phyloP scores from a whole-genome alignment of 2,888 invertebrate genomes.

The Pollenia angustigena region DNA sequence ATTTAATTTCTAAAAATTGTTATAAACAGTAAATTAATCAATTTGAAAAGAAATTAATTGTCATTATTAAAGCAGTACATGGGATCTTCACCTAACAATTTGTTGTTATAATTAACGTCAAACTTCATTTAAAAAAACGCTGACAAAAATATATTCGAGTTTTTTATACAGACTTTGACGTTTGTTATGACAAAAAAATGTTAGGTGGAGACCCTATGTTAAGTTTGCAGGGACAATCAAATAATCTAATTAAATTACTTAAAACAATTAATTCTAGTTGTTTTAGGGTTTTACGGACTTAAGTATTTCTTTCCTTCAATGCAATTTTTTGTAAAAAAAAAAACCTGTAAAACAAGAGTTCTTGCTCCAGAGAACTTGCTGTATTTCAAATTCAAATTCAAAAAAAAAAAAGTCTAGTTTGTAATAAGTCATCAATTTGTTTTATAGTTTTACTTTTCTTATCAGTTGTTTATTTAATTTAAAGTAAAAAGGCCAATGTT shows the following conservation, averaged over 20 bases:
- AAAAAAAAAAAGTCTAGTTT: constrained; percentile 4
- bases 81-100: no score
- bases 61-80: constrained; percentile 15
- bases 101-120: no score
- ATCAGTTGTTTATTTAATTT: constrained; percentile 31
- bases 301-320: no score
- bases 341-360: no score
- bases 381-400: background rate
- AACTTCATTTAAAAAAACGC: no score
- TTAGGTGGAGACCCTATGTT: background rate
- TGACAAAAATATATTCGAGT: no score
- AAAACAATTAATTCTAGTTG: no score
- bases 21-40: constrained; percentile 7
- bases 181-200: no score
- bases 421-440: background rate
- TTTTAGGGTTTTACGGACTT: no score
- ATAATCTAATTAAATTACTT: background rate
- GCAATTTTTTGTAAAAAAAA: no score
- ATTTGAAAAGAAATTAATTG: constrained; percentile 32
- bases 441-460: constrained; percentile 30
- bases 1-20: background rate
- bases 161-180: no score
- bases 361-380: no score
- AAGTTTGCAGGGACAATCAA: background rate
- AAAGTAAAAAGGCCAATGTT: constrained; percentile 36